These are phyloP conservation scores for Apocrypta bakeri DNA, from an alignment of 1,140 invertebrate genomes.

Conservation along the genomic window DNA sequence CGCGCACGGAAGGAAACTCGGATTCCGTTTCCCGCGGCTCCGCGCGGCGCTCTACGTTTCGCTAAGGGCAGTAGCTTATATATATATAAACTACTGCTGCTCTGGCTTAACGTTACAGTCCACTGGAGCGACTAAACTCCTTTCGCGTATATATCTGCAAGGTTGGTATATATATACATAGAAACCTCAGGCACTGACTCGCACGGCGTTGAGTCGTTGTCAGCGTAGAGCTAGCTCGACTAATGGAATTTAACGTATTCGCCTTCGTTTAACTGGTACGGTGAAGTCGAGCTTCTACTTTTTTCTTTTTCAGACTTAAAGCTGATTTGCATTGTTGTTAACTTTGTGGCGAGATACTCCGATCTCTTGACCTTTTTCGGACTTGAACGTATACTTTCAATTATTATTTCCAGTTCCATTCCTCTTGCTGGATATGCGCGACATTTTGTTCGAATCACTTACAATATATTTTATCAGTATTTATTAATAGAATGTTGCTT, in stretches of 20 bases:
- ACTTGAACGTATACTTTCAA: no score
- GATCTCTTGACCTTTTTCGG: neutral
- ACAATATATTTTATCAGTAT: no score
- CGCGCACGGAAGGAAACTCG: constrained; percentile 68
- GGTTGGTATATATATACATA: no score
- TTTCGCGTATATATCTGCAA: constrained; percentile 38
- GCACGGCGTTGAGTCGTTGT: neutral
- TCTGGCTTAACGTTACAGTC: constrained; percentile 69
- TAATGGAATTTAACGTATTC: constrained; percentile 64
- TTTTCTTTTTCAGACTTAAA: neutral
- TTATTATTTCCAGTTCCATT: no score
- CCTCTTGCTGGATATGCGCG: no score
- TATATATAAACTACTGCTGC: neutral
- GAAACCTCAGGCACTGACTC: no score
- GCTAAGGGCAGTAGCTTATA: neutral
- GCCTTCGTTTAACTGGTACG: neutral
- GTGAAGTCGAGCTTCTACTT: neutral
- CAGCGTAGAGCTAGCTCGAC: constrained; percentile 35
- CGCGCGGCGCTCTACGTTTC: neutral
- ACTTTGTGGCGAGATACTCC: neutral
- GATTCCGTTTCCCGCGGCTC: constrained; percentile 66
- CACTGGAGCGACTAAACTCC: constrained; percentile 71
- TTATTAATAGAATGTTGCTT: no score
- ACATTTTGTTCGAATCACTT: no score
- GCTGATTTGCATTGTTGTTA: neutral